Evolutionary conservation across 1,140 invertebrate species (phyloP).

Genomic region (Tetramorium parvispinum): DNA sequence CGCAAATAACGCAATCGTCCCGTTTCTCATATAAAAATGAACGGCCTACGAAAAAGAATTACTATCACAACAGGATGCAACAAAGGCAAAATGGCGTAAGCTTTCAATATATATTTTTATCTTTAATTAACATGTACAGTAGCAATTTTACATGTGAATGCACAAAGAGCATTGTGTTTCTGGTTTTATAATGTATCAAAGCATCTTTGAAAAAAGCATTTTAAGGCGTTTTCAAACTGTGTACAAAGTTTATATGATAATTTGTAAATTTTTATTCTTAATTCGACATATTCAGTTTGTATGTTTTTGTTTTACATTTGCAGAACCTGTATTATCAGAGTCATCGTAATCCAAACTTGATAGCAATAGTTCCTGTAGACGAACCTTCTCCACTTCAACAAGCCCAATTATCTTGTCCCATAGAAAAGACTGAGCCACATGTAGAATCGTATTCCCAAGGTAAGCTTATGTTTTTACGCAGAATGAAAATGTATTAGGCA

Average conservation of each 20-base stretch:
- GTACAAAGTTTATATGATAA: not conserved
- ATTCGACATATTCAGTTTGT: not conserved
- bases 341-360: conserved; percentile 81
- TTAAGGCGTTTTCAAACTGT: not conserved
- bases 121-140: not conserved
- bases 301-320: conserved; percentile 56
- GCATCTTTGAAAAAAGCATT: not conserved
- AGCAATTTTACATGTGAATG: not conserved
- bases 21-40: conserved; percentile 71
- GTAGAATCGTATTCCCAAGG: conserved; percentile 53
- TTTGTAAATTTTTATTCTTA: not conserved
- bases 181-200: not conserved
- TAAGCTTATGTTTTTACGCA: conserved; percentile 34
- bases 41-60: conserved; percentile 61
- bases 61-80: conserved; percentile 70
- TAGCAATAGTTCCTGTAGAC: conserved; percentile 83
- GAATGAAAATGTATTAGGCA: not conserved
- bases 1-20: conserved; percentile 64
- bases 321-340: conserved; percentile 80
- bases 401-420: conserved; percentile 24
- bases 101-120: conserved; percentile 11
- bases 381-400: conserved; percentile 67
- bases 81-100: conserved; percentile 78
- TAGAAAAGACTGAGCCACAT: conserved; percentile 51
- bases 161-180: not conserved